Base-by-base conservation (phyloP, 2,888 invertebrate genomes). In the Cephus nigrinus region DNA sequence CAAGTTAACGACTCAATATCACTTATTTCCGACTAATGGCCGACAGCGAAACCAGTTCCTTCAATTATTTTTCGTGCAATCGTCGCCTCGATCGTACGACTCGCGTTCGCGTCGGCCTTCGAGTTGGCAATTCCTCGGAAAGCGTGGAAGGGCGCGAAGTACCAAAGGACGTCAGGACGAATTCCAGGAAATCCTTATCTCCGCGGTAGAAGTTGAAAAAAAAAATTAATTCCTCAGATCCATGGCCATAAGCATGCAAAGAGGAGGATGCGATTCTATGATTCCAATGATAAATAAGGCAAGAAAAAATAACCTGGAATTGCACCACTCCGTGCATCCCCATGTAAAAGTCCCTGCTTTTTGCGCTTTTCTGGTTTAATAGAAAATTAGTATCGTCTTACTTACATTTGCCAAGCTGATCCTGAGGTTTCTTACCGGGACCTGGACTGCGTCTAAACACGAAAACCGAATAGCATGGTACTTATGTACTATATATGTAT, bases 301-400 rank as follows among this genome's bases (percentile, higher is more conserved):
- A 2, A 23, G 0, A 55, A 55, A 55, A 55, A 55, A 23, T 15
- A 23, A 23, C 2, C 55, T 9, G 23, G 23, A 33, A 71, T 71
- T 0, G 71, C 31, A 9, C 11, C 5, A 11, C 9, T 30, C 71
- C 30, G 30, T 30, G 71, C 5, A 71, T 71, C 35, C 0, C 1
- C 0, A 1, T 12, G 35, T 0, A 35, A 3, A 35, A 35, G 11
- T 35, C 3, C 35, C 35, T 11, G 35, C 12, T 30, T 30, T 71
- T 30, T 71, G 71, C 12, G 30, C 71, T 74, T 74, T 74, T 34
- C 74, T 15, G 23, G 23, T 30, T 82, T 86, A 88, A 89, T 89
- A 87, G 87, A 87, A 88, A 90, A 89, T 90, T 88, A 88, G 89
- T 86, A 88, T 90, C 88, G 84, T 80, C 85, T 90, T 90, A 88